These are phyloP conservation scores for Geopemphigus sp. DNA, from an alignment of 1,140 invertebrate species.

Conservation along the genomic window DNA sequence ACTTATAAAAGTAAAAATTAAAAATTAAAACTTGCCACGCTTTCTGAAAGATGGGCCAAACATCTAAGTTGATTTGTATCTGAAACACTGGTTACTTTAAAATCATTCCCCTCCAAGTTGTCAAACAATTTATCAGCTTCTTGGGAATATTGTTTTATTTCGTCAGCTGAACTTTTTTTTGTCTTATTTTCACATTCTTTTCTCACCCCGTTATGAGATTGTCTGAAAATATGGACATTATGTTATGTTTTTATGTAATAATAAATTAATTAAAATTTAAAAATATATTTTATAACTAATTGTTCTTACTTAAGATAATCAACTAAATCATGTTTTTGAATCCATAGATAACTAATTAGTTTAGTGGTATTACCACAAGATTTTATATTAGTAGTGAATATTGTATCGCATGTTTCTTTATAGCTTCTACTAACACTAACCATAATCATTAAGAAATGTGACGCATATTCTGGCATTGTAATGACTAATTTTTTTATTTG, in stretches of 20 bases:
- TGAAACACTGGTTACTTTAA: conserved; percentile 78
- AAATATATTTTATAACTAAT: conserved; percentile 1
- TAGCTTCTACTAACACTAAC: conserved; percentile 71
- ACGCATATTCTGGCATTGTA: conserved; percentile 69
- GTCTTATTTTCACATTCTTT: conserved; percentile 59
- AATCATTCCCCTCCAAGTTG: conserved; percentile 83
- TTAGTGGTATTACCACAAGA: conserved; percentile 76
- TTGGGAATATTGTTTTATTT: conserved; percentile 75
- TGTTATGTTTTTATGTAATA: neutral
- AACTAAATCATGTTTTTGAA: conserved; percentile 92
- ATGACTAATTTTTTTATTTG: conserved; percentile 70
- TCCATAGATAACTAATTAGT: conserved; percentile 85
- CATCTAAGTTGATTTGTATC: conserved; percentile 75
- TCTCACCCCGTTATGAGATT: conserved; percentile 76
- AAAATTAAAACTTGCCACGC: conserved; percentile 64
- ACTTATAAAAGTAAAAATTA: neutral
- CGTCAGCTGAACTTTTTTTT: conserved; percentile 71
- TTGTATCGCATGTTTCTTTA: conserved; percentile 71
- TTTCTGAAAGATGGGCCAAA: conserved; percentile 86
- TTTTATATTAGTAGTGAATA: conserved; percentile 75
- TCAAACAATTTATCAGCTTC: conserved; percentile 90
- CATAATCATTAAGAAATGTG: conserved; percentile 69
- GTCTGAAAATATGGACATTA: neutral
- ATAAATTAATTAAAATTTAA: too few relatives aligned
- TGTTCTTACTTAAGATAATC: conserved; percentile 73